Evolutionary conservation across 2,888 invertebrate genomes (phyloP), one percentile per base, ranked within the genome.

Genomic region (Apotomis turbidana): DNA sequence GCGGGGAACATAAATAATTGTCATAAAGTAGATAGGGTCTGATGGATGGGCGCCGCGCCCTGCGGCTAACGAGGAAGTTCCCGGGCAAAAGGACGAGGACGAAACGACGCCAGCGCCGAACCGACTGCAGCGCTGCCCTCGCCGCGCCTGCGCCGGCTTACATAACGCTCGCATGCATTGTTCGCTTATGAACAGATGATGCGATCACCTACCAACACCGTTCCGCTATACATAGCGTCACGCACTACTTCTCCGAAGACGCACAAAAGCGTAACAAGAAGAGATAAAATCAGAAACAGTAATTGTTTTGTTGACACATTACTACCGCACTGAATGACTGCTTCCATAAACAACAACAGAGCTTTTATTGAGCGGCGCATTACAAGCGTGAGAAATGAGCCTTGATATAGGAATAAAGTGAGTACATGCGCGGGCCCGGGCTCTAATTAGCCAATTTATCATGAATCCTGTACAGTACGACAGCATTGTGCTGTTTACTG

Each of bases 1-100:
- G 85, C 87, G 84, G 88, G 81, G 85, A 89, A 90, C 91, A 93
- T 93, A 93, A 93, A 93, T 93, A 90, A 91, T 92, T 93, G 91
- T 93, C 93, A 93, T 92, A 91, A 88, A 88, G 85, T 81, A 91
- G 93, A 93, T 92, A 93, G 87, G 80, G 81, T 75, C 83, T 92
- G 93, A 92, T 90, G 90, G 92, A 93, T 93, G 88, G 84, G 82
- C 82, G 78, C 82, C 77, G 83, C 77, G 80, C 79, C 76, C 79
- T 78, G 80, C 79, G 77, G 78, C 83, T 90, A 89, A 90, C 90
- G 87, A 91, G 90, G 87, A 90, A 90, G 83, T 81, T 78, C 79
- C 77, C 61, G 57, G 59, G 66, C 46, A 62, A 52, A 68, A 74
- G 78, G 80, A 80, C 75, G 74, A 77, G 82, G 81, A 82, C 82